Conservation (phyloP, 2,888 invertebrate species). For the Ethmia dodecea region DNA sequence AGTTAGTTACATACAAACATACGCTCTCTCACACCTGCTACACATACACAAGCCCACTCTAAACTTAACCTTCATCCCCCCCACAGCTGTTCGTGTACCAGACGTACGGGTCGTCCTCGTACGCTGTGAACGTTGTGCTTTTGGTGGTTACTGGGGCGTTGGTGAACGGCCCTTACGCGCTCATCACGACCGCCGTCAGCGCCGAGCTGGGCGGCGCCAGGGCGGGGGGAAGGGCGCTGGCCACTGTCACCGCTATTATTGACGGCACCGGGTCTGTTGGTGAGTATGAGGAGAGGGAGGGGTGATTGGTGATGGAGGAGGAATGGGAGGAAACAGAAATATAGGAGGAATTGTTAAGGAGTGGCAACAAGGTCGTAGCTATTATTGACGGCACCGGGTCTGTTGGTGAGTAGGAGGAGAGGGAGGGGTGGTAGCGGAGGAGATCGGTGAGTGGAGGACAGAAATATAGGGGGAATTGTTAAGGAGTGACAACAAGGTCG, state of each 20-base stretch:
- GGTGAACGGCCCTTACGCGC: constrained; percentile 97
- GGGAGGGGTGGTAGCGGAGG: no score
- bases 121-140: constrained; percentile 80
- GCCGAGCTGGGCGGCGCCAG: constrained; percentile 84
- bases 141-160: constrained; percentile 87
- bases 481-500: no score
- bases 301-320: no score
- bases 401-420: no score
- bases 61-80: neutral
- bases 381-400: no score
- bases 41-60: neutral
- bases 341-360: no score
- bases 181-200: constrained; percentile 97
- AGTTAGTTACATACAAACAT: neutral
- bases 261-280: constrained; percentile 97
- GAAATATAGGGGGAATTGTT: no score
- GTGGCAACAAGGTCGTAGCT: no score
- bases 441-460: no score
- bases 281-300: no score
- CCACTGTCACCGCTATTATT: constrained; percentile 98
- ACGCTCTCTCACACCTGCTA: neutral
- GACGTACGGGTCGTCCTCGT: constrained; percentile 80
- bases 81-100: constrained; percentile 89
- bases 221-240: constrained; percentile 80
- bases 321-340: no score